phyloP scores from a whole-genome alignment of 1,140 invertebrate genomes.

The Plodia interpunctella region DNA sequence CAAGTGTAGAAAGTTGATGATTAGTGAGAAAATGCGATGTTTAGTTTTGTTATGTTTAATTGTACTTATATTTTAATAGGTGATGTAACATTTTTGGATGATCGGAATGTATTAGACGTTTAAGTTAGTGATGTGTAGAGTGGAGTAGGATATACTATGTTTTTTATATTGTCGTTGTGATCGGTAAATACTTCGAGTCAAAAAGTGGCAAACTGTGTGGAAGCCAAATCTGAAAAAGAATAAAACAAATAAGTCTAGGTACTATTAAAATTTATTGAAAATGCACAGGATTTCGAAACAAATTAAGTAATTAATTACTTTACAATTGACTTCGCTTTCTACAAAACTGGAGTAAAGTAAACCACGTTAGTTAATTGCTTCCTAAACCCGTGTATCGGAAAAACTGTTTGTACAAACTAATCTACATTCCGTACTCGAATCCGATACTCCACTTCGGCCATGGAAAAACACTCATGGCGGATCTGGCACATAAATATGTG shows the following conservation, averaged over 20 bases:
- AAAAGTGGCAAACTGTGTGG: too few relatives aligned
- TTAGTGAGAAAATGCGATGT: conserved; percentile 1
- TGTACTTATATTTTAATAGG: conserved; percentile 1
- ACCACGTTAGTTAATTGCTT: neutral
- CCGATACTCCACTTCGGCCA: neutral
- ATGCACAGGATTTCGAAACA: too few relatives aligned
- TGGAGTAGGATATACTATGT: too few relatives aligned
- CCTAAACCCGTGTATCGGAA: neutral
- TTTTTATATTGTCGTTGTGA: too few relatives aligned
- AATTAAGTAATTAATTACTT: too few relatives aligned
- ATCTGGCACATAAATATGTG: conserved; percentile 4
- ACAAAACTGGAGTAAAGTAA: neutral
- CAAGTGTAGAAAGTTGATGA: conserved; percentile 13
- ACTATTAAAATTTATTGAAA: too few relatives aligned
- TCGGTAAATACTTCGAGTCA: too few relatives aligned
- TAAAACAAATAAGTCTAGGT: too few relatives aligned
- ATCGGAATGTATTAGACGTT: neutral
- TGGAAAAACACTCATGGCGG: neutral
- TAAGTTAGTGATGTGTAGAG: neutral
- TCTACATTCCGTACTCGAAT: neutral
- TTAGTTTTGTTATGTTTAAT: neutral
- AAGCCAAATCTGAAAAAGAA: too few relatives aligned
- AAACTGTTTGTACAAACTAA: neutral
- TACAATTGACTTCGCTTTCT: neutral
- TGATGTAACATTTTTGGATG: neutral